These are phyloP conservation scores for Ailurus styani DNA, from an alignment of 2,113 vertebrate species.

Conservation along the genomic window DNA sequence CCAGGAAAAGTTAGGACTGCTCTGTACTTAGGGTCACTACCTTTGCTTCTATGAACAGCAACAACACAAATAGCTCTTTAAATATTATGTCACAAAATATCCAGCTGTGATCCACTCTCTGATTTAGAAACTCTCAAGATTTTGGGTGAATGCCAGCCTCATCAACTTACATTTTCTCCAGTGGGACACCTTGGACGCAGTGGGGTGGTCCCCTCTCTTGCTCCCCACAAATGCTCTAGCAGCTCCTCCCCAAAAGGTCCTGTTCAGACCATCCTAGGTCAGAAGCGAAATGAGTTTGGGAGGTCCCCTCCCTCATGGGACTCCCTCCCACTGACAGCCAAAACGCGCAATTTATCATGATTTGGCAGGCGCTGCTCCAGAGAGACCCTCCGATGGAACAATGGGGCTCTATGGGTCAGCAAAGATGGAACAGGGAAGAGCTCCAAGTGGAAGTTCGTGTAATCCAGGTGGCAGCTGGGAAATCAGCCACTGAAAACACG, in stretches of 20 bases:
- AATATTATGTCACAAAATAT: background rate
- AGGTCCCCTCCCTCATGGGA: conserved; percentile 41
- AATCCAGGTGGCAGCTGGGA: conserved; percentile 41
- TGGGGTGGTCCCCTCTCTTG: background rate
- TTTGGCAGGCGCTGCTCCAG: conserved; percentile 71
- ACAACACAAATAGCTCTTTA: background rate
- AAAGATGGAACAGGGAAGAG: conserved; percentile 38
- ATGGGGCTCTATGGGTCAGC: conserved; percentile 51
- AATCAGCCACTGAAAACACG: conserved; percentile 26
- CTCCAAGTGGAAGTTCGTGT: background rate
- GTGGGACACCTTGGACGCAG: background rate
- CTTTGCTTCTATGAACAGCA: background rate
- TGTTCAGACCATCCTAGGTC: conserved; percentile 57
- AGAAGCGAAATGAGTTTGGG: conserved; percentile 69
- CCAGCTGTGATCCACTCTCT: background rate
- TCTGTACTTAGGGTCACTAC: background rate
- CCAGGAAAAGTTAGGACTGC: background rate
- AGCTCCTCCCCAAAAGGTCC: conserved; percentile 42
- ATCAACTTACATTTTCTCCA: conserved; percentile 12
- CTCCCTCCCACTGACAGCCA: conserved; percentile 38
- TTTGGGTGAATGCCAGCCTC: conserved; percentile 6
- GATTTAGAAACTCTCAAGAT: background rate
- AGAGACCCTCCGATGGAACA: conserved; percentile 59
- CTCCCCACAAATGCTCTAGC: background rate
- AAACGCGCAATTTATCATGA: conserved; percentile 78